These are phyloP conservation scores for Parthenolecanium corni DNA, from an alignment of 2,888 invertebrate genomes.

Conservation along the genomic window DNA sequence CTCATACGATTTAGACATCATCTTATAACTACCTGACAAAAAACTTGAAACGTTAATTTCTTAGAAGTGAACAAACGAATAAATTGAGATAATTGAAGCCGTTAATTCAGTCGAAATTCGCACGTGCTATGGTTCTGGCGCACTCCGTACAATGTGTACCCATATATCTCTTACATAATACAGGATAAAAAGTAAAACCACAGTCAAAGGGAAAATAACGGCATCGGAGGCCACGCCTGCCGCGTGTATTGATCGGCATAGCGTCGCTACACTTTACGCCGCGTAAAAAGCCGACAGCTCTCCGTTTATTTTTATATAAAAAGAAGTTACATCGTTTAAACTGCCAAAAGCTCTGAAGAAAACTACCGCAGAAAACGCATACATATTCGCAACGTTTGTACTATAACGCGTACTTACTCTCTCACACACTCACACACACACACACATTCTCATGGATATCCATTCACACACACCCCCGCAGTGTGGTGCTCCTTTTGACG, in stretches of 20 bases:
- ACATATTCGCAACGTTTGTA: conserved; percentile 5
- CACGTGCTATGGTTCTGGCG: conserved; percentile 3
- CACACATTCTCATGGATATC: too few species aligned
- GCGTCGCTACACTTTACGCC: conserved; percentile 1
- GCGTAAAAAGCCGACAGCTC: conserved; percentile 1
- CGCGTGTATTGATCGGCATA: conserved; percentile 23
- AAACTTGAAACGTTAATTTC: too few species aligned
- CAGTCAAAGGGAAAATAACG: conserved; percentile 17
- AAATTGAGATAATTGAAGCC: too few species aligned
- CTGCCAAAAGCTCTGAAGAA: conserved; percentile 22
- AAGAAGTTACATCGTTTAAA: conserved; percentile 24
- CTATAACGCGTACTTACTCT: too few species aligned
- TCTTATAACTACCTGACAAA: too few species aligned
- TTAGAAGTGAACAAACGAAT: too few species aligned
- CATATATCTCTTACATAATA: neutral
- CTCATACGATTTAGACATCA: too few species aligned
- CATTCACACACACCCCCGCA: too few species aligned
- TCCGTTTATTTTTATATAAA: conserved; percentile 2
- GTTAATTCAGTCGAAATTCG: conserved; percentile 18
- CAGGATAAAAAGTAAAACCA: neutral
- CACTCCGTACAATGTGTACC: neutral
- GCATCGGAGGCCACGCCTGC: conserved; percentile 20
- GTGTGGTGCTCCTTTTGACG: too few species aligned
- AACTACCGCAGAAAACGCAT: conserved; percentile 8
- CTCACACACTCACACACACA: too few species aligned